A percentile compares a stretch with the other conserved stretches of the same genome.
phyloP scores from a whole-genome alignment of 2,888 invertebrate genomes.

The Ametastegia equiseti region DNA sequence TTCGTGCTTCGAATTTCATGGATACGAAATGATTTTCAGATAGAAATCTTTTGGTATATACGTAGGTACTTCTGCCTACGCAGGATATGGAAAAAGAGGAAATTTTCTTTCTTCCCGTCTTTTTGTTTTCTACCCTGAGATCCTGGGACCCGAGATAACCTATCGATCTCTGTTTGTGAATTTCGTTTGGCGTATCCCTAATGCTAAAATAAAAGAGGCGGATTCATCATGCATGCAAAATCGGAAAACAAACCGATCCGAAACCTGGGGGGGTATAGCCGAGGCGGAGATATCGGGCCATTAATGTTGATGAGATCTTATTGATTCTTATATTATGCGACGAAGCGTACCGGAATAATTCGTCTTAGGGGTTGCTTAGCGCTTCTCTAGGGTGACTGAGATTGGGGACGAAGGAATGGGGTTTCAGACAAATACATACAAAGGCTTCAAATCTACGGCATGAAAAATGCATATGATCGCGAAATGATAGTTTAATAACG shows the following conservation, averaged over 20 bases:
- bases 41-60: not conserved
- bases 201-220: not conserved
- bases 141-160: too few relatives aligned
- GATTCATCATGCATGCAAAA: conserved; percentile 66
- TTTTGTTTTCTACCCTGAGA: too few relatives aligned
- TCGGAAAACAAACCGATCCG: conserved; percentile 63
- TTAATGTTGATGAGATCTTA: conserved; percentile 64
- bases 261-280: conserved; percentile 57
- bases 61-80: not conserved
- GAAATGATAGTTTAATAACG: not conserved
- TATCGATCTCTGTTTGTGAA: not conserved
- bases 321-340: conserved; percentile 71
- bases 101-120: too few relatives aligned
- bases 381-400: not conserved
- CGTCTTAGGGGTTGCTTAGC: conserved; percentile 56
- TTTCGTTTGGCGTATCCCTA: not conserved
- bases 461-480: not conserved
- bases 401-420: not conserved
- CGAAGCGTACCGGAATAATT: conserved; percentile 67
- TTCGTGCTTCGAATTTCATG: conserved; percentile 21
- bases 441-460: not conserved
- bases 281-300: conserved; percentile 52
- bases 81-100: not conserved
- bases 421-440: not conserved
- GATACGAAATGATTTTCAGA: not conserved